These are phyloP conservation scores for Trimorus sp. DNA, from an alignment of 2,888 invertebrate genomes.

Conservation along the genomic window DNA sequence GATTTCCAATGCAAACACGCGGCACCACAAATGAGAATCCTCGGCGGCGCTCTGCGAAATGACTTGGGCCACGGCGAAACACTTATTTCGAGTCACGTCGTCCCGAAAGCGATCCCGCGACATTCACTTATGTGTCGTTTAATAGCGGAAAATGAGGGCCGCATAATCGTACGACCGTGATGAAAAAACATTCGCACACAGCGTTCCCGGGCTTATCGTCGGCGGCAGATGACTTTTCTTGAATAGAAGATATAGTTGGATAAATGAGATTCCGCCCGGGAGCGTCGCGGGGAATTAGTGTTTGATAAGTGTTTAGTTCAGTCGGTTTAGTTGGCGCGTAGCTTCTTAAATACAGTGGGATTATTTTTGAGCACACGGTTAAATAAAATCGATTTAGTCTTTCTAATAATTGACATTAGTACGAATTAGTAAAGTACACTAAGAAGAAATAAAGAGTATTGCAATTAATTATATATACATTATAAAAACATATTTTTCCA, in stretches of 20 bases:
- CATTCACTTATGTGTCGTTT: conserved; percentile 57
- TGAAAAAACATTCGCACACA: conserved; percentile 49
- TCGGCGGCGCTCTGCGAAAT: conserved; percentile 44
- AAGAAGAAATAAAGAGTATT: no score
- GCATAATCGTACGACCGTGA: conserved; percentile 44
- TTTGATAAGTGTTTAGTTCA: conserved; percentile 17
- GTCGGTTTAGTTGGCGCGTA: background rate
- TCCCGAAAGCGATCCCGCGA: conserved; percentile 36
- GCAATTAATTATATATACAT: no score
- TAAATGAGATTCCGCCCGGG: conserved; percentile 29
- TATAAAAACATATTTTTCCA: no score
- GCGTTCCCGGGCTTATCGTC: conserved; percentile 40
- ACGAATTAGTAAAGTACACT: no score
- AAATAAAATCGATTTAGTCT: no score
- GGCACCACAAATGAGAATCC: conserved; percentile 58
- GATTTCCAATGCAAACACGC: conserved; percentile 62
- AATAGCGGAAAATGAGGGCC: conserved; percentile 43
- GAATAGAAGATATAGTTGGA: conserved; percentile 31
- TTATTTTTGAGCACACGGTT: no score
- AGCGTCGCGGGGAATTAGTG: conserved; percentile 9
- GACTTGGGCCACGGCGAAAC: conserved; percentile 41
- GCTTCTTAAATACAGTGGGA: background rate
- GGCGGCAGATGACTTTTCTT: conserved; percentile 31
- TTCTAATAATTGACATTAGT: no score
- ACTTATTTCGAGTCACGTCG: conserved; percentile 59